These are phyloP conservation scores for Sapajus apella DNA, from an alignment of 2,113 vertebrate genomes.

Conservation along the genomic window DNA sequence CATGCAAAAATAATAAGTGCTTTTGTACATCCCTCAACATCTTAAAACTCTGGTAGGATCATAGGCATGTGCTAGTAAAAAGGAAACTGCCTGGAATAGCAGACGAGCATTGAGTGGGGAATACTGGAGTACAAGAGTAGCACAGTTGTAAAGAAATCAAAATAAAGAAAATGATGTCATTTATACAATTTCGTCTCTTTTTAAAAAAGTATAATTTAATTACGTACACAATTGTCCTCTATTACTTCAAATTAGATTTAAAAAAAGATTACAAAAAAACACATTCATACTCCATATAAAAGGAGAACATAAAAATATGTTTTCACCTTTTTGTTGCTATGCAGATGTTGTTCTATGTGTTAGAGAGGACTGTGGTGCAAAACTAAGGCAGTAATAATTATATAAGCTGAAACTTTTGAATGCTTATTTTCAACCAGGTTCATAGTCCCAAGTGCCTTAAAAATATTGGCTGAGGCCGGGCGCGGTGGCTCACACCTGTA, in stretches of 20 bases:
- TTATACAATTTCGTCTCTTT: not conserved
- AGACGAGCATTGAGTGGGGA: not conserved
- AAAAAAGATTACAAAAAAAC: not conserved
- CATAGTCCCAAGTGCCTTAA: not conserved
- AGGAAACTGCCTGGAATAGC: not conserved
- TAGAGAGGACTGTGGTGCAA: not conserved
- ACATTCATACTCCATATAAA: not conserved
- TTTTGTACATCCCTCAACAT: not conserved
- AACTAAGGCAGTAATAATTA: not conserved
- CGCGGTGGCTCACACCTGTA: no score
- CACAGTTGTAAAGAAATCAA: not conserved
- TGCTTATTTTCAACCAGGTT: not conserved
- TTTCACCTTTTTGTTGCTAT: not conserved
- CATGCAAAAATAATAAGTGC: not conserved
- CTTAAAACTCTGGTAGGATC: not conserved
- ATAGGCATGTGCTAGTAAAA: not conserved
- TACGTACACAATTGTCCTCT: not conserved
- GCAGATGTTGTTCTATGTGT: not conserved
- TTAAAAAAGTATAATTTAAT: not conserved
- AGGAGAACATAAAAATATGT: not conserved
- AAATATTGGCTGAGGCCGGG: not conserved
- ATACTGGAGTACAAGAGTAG: not conserved
- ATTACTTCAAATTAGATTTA: not conserved
- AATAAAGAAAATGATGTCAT: not conserved
- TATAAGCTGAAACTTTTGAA: not conserved